Conservation (phyloP, 2,888 invertebrate genomes). For the Drosophila quinaria region DNA sequence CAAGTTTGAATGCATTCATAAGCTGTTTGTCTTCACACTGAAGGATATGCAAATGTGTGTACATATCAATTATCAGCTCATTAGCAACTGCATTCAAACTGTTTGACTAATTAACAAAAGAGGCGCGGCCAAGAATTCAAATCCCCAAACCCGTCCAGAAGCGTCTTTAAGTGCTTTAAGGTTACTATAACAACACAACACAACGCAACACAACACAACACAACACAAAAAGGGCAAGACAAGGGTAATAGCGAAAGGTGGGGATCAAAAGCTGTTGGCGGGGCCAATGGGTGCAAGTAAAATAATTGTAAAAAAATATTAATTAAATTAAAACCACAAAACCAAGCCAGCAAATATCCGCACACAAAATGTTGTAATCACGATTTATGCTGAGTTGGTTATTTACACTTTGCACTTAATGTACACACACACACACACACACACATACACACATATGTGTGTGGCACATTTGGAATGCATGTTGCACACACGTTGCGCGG, state of each 20-base stretch:
- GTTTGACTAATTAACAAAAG: constrained; percentile 61
- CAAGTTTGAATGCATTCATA: constrained; percentile 17
- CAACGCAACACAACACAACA: too few species aligned
- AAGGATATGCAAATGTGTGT: constrained; percentile 47
- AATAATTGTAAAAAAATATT: constrained; percentile 71
- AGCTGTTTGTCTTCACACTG: constrained; percentile 15
- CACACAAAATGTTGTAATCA: constrained; percentile 84
- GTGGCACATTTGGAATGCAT: constrained; percentile 69
- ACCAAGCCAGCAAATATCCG: constrained; percentile 83
- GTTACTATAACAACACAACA: not conserved
- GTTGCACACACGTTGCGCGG: constrained; percentile 71
- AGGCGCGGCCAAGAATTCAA: constrained; percentile 17
- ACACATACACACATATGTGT: constrained; percentile 26
- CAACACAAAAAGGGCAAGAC: not conserved
- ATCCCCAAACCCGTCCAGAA: not conserved
- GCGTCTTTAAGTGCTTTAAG: constrained; percentile 6
- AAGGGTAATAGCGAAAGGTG: not conserved
- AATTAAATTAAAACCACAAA: constrained; percentile 84
- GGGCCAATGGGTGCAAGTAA: constrained; percentile 23
- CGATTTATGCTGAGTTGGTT: constrained; percentile 84
- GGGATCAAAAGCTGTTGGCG: constrained; percentile 1
- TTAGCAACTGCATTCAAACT: constrained; percentile 55
- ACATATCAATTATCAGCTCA: constrained; percentile 59
- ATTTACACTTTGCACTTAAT: constrained; percentile 82
- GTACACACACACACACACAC: constrained; percentile 49